Conservation (phyloP, 2,113 vertebrate genomes). For the Engystomops pustulosus region DNA sequence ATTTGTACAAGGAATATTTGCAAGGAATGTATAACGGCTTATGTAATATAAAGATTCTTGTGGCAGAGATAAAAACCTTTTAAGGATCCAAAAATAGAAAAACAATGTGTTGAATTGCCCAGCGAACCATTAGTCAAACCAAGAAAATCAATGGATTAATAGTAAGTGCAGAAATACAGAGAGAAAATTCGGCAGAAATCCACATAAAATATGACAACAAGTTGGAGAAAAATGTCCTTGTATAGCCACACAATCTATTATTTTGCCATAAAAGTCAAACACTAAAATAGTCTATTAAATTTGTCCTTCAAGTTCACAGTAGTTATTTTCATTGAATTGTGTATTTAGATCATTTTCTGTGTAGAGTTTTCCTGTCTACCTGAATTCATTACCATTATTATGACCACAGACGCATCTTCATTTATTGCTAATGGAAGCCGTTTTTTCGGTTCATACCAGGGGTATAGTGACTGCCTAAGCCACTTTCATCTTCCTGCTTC, state of each 20-base stretch:
- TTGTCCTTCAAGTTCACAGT: constrained; percentile 23
- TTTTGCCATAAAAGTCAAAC: constrained; percentile 25
- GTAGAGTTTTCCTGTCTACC: neutral
- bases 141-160: constrained; percentile 52
- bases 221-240: constrained; percentile 41
- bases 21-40: constrained; percentile 36
- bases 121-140: constrained; percentile 50
- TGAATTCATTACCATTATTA: constrained; percentile 13
- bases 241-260: constrained; percentile 41
- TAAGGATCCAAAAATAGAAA: constrained; percentile 54
- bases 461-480: neutral
- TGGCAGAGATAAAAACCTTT: constrained; percentile 51
- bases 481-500: neutral
- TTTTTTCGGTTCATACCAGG: neutral
- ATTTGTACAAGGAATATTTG: constrained; percentile 31
- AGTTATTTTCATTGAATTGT: neutral
- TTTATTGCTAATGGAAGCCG: constrained; percentile 9
- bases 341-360: neutral
- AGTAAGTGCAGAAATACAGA: constrained; percentile 34
- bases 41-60: constrained; percentile 52
- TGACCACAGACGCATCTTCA: neutral
- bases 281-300: constrained; percentile 24
- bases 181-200: constrained; percentile 15
- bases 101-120: constrained; percentile 38
- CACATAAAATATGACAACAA: constrained; percentile 26